Base-by-base conservation (phyloP, 1,140 invertebrate species). In the Formica selysi region DNA sequence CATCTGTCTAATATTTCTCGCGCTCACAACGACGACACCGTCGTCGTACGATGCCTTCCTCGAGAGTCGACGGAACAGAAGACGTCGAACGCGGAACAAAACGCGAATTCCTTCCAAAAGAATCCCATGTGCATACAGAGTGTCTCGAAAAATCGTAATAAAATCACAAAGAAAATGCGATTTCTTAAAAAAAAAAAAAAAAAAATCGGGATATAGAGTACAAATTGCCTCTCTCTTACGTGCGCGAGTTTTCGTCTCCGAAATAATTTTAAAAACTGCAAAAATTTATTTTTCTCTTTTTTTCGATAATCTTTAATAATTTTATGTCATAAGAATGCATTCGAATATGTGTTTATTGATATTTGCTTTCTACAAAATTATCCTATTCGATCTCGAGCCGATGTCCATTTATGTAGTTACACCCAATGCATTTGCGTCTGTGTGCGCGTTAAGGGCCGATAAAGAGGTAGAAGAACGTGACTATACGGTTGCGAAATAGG, bases 1-100 rank as follows among this genome's bases (percentile, higher is more conserved):
- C 87, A 89, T 54, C 88, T 89, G 87, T 88, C 88, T 88, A 89
- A 89, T 89, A 89, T 88, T 89, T 88, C 73, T 76, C 87, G 73
- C 57, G 38, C 48, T 57, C 61, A 36, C 61, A 16, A 68, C 22
- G 41, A 54, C 81, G 73, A 86, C 68, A 81, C 38, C 84, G 62
- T 57, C 36, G 57, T 51, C 16, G 48, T 51, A 51, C 48, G 48
- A 65, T 76, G 22, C 48, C 48, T 51, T 22, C 32, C 29, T 76
- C 62, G 68, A 65, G 48, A 41, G 73, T 76, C 71, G 59, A 32
- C 22, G 54, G 22, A 26, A 83, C 26, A 38, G 71, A 65, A 81
- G 62, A 74, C 74, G 67, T 57, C 57, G 71, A 70, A 81, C 61
- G 6, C 70, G 71, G 78, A 86, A 90, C 89, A 81, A 89, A 91